Conservation (phyloP, 2,888 invertebrate genomes). For the Heliconius ismenius region DNA sequence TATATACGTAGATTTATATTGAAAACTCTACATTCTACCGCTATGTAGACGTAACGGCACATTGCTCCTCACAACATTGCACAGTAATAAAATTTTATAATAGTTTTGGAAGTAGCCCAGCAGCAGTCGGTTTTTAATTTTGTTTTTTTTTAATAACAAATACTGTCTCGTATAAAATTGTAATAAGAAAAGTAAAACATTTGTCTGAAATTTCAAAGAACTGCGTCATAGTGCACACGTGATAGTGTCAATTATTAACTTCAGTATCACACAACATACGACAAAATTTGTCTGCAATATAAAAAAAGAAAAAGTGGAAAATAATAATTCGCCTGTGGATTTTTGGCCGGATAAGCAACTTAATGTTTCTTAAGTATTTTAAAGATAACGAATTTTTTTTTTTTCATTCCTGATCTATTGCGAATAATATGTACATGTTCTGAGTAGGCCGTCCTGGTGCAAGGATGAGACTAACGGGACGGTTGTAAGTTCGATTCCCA, state of each 20-base stretch:
- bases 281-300: neutral
- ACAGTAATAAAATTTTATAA: conserved; percentile 18
- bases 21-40: neutral
- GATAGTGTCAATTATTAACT: neutral
- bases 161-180: neutral
- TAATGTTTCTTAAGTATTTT: too few species aligned
- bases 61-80: neutral
- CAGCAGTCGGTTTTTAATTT: neutral
- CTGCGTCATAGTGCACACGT: neutral
- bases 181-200: neutral
- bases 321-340: too few species aligned
- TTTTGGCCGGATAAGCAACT: too few species aligned
- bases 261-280: neutral
- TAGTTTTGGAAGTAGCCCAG: conserved; percentile 22
- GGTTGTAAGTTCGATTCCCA: too few species aligned
- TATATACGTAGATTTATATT: neutral
- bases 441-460: too few species aligned
- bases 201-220: neutral
- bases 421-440: too few species aligned
- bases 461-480: too few species aligned
- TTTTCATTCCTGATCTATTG: too few species aligned
- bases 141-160: neutral
- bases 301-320: too few species aligned
- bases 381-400: too few species aligned
- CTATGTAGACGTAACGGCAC: neutral